These are phyloP conservation scores for Leucosticte australis DNA, from an alignment of 2,113 vertebrate species.

Conservation along the genomic window DNA sequence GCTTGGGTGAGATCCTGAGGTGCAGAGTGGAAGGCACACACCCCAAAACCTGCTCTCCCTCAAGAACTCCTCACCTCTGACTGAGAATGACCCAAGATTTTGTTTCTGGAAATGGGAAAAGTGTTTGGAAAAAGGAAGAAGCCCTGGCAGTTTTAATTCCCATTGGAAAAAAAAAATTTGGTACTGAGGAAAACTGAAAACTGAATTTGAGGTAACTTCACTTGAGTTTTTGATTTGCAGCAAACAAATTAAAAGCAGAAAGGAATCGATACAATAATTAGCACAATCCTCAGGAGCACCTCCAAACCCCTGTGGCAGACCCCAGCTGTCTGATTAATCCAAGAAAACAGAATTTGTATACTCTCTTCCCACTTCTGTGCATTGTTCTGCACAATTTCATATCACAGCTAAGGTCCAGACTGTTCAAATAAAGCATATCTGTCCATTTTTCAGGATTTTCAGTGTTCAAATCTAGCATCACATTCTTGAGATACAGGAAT, in stretches of 20 bases:
- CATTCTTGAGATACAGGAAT: not conserved
- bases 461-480: not conserved
- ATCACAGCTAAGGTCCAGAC: not conserved
- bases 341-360: not conserved
- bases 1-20: not conserved
- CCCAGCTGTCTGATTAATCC: not conserved
- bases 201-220: not conserved
- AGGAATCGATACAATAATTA: not conserved
- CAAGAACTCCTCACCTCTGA: not conserved
- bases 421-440: not conserved
- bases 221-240: not conserved
- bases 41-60: not conserved
- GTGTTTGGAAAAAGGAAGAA: not conserved
- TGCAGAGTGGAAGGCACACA: not conserved
- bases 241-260: slow-evolving; percentile 13
- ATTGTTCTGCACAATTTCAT: not conserved
- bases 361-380: not conserved
- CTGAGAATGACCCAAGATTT: not conserved
- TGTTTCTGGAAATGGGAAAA: not conserved
- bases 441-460: not conserved
- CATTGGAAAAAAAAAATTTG: not conserved
- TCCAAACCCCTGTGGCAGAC: not conserved
- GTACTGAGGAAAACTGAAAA: not conserved
- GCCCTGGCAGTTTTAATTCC: not conserved
- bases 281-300: not conserved